A percentile compares a stretch with the other conserved stretches of the same genome.
Conservation (phyloP, 2,888 invertebrate species). For the Metalampra italica region DNA sequence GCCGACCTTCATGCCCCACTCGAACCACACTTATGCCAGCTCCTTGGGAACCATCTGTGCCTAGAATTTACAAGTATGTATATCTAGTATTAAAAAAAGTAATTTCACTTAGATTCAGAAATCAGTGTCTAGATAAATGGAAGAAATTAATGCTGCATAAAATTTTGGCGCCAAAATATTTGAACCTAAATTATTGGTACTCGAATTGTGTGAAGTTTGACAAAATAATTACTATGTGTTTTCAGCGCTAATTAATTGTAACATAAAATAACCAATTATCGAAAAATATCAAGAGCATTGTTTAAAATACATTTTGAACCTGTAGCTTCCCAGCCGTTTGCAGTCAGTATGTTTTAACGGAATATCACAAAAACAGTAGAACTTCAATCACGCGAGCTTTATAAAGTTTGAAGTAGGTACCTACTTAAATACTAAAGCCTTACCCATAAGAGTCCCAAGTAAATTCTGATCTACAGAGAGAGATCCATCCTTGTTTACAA, state of each 20-base stretch:
- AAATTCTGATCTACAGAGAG: slow-evolving; percentile 89
- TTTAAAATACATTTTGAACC: too few relatives aligned
- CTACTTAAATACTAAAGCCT: slow-evolving; percentile 37
- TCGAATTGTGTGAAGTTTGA: background rate
- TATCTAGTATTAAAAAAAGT: background rate
- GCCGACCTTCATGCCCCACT: slow-evolving; percentile 72
- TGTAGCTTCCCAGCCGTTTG: too few relatives aligned
- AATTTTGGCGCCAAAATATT: slow-evolving; percentile 22
- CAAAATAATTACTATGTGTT: too few relatives aligned
- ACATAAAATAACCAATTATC: too few relatives aligned
- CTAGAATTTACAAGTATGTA: slow-evolving; percentile 24
- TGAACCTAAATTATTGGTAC: background rate
- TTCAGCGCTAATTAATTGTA: too few relatives aligned
- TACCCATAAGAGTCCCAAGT: slow-evolving; percentile 88
- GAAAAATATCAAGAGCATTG: too few relatives aligned
- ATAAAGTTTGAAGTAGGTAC: too few relatives aligned
- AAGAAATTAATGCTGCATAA: background rate
- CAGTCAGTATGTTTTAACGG: too few relatives aligned
- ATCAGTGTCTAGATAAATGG: background rate
- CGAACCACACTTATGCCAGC: slow-evolving; percentile 81
- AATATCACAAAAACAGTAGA: too few relatives aligned
- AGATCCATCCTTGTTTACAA: slow-evolving; percentile 92
- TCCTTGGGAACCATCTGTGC: slow-evolving; percentile 75
- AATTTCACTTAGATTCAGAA: background rate
- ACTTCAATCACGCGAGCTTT: too few relatives aligned